These are phyloP conservation scores for Mus spicilegus DNA, from an alignment of 2,113 vertebrate genomes.

Conservation along the genomic window DNA sequence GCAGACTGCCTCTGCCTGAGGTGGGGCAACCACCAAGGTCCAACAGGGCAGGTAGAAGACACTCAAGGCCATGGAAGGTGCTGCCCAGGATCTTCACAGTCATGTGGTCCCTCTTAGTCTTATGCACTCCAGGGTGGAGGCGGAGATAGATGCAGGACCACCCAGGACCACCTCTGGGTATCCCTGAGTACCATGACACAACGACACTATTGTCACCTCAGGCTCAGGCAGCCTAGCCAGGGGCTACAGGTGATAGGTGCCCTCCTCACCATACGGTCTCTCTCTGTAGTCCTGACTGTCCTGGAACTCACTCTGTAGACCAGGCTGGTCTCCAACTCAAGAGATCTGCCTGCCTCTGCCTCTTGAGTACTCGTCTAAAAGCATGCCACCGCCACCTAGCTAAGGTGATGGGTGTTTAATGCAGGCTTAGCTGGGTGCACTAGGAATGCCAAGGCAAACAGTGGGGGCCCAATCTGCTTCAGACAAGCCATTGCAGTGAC, in stretches of 20 bases:
- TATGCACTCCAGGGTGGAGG: not conserved
- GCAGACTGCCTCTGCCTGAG: not conserved
- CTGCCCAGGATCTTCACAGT: not conserved
- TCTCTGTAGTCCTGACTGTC: too few relatives aligned
- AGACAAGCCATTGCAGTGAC: not conserved
- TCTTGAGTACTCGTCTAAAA: not conserved
- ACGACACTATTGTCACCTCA: not conserved
- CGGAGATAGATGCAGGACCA: not conserved
- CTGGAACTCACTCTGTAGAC: not conserved
- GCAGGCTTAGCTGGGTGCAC: too few relatives aligned
- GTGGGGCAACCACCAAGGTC: not conserved
- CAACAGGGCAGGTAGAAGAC: not conserved
- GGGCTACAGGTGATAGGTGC: not conserved
- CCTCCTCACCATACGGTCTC: too few relatives aligned
- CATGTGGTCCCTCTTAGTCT: not conserved
- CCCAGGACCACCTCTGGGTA: not conserved
- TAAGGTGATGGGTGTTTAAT: not conserved
- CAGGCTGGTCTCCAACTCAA: not conserved
- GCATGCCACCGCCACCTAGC: not conserved
- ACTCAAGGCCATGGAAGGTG: not conserved
- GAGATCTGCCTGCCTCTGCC: not conserved
- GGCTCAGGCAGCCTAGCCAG: not conserved
- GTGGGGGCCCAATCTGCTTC: not conserved
- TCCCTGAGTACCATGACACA: too few relatives aligned
- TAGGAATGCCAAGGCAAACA: not conserved